Percentiles rank a stretch among this genome's conserved stretches.
phyloP scores from a whole-genome alignment of 2,888 invertebrate genomes.

The Alviniconcha strummeri region DNA sequence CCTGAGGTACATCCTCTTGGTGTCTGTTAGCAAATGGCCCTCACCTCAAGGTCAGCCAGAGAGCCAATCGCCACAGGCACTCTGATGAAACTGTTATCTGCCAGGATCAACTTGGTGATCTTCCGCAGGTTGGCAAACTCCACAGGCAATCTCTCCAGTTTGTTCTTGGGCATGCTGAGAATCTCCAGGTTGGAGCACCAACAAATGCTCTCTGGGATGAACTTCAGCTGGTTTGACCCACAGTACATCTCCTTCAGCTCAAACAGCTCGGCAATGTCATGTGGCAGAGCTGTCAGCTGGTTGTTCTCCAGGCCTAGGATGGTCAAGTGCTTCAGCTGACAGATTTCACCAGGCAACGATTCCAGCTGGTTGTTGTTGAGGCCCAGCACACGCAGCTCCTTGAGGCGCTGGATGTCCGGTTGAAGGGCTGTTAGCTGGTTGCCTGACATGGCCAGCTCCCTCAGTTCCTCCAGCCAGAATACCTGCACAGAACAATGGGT shows the following conservation, averaged over 20 bases:
- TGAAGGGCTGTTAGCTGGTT: constrained; percentile 61
- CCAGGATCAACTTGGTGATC: constrained; percentile 60
- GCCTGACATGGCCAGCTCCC: constrained; percentile 66
- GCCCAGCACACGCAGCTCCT: constrained; percentile 59
- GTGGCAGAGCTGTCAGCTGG: constrained; percentile 56
- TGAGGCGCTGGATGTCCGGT: constrained; percentile 58
- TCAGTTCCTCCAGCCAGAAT: constrained; percentile 60
- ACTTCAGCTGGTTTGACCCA: constrained; percentile 59
- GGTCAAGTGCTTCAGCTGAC: constrained; percentile 52
- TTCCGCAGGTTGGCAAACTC: constrained; percentile 64
- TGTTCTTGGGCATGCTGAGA: constrained; percentile 64
- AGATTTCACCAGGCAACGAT: constrained; percentile 60
- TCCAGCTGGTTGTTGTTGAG: constrained; percentile 65
- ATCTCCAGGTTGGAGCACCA: constrained; percentile 48
- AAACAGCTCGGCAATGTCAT: constrained; percentile 60
- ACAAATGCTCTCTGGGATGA: constrained; percentile 65
- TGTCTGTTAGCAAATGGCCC: constrained; percentile 1
- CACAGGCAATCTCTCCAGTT: constrained; percentile 61
- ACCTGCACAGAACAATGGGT: constrained; percentile 37
- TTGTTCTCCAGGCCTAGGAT: constrained; percentile 66
- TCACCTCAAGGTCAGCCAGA: constrained; percentile 50
- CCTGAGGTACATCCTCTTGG: too few relatives aligned
- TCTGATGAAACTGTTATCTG: constrained; percentile 55
- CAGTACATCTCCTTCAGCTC: constrained; percentile 65
- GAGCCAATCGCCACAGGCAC: constrained; percentile 60